phyloP scores from a whole-genome alignment of 1,140 invertebrate species.

The Drosophila ficusphila region DNA sequence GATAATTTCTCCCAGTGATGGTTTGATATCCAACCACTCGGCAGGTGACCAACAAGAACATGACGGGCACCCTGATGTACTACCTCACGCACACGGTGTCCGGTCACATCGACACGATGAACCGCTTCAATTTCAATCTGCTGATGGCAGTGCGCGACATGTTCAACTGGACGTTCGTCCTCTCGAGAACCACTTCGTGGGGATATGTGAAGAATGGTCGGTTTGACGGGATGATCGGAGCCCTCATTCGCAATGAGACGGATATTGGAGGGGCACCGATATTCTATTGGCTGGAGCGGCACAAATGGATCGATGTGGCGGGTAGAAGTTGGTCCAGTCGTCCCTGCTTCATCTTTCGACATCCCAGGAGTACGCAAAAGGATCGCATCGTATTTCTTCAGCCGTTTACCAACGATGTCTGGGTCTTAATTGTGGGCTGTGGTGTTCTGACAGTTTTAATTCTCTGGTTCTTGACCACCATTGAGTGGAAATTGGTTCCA shows the following conservation, averaged over 20 bases:
- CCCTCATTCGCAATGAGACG: slow-evolving; percentile 85
- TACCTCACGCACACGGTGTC: slow-evolving; percentile 85
- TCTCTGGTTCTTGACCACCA: slow-evolving; percentile 71
- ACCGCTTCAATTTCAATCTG: slow-evolving; percentile 87
- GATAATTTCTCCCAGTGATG: not conserved
- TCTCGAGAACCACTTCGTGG: slow-evolving; percentile 86
- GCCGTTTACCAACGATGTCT: slow-evolving; percentile 86
- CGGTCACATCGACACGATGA: slow-evolving; percentile 87
- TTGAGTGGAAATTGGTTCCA: slow-evolving; percentile 68
- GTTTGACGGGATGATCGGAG: slow-evolving; percentile 89
- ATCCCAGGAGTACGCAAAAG: slow-evolving; percentile 87
- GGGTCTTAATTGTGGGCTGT: slow-evolving; percentile 85
- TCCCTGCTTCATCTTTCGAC: slow-evolving; percentile 87
- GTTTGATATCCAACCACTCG: not conserved
- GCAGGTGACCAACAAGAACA: slow-evolving; percentile 85
- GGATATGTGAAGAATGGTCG: slow-evolving; percentile 87
- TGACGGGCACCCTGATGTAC: slow-evolving; percentile 85
- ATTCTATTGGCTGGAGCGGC: slow-evolving; percentile 86
- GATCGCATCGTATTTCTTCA: slow-evolving; percentile 87
- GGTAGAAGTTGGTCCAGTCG: slow-evolving; percentile 85
- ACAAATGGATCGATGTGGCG: slow-evolving; percentile 86
- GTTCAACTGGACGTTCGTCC: slow-evolving; percentile 87
- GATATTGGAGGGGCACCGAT: slow-evolving; percentile 87
- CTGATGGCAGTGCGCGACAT: slow-evolving; percentile 86
- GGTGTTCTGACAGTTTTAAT: slow-evolving; percentile 69